These are phyloP conservation scores for Chunga burmeisteri DNA, from an alignment of 2,113 vertebrate genomes.

Conservation along the genomic window DNA sequence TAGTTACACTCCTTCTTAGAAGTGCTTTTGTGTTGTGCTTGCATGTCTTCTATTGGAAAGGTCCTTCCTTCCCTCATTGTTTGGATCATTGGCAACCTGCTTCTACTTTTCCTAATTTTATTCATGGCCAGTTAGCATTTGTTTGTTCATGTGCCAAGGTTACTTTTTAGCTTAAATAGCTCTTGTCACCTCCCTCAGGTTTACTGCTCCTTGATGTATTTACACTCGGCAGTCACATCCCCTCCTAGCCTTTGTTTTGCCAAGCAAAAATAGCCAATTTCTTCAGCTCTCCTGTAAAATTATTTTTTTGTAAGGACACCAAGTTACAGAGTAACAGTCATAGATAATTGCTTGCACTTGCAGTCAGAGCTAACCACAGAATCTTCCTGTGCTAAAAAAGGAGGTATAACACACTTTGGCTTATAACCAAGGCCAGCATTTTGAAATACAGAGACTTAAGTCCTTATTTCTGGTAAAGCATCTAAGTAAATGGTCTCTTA, in stretches of 20 bases:
- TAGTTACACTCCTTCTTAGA: background rate
- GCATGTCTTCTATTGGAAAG: background rate
- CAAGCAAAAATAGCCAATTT: background rate
- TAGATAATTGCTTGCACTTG: background rate
- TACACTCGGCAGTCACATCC: background rate
- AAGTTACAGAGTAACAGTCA: background rate
- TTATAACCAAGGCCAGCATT: background rate
- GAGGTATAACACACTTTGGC: background rate
- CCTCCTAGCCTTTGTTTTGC: background rate
- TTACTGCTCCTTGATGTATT: slow-evolving; percentile 13
- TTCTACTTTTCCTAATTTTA: slow-evolving; percentile 24
- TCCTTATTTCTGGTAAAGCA: background rate
- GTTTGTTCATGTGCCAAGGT: slow-evolving; percentile 30
- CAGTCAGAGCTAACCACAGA: background rate
- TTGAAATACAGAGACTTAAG: background rate
- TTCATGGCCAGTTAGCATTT: slow-evolving; percentile 4
- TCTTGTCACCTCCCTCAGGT: slow-evolving; percentile 25
- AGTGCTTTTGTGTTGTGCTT: background rate
- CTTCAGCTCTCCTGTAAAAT: background rate
- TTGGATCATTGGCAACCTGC: background rate
- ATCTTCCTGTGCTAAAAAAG: background rate
- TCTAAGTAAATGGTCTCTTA: background rate
- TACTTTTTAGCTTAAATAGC: slow-evolving; percentile 4
- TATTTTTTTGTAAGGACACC: background rate
- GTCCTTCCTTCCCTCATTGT: background rate